Percentiles rank a stretch among this genome's conserved stretches.
Evolutionary conservation across 92 coral and sea anemone species (phyloP).

Genomic region (Blastomussa wellsi): DNA sequence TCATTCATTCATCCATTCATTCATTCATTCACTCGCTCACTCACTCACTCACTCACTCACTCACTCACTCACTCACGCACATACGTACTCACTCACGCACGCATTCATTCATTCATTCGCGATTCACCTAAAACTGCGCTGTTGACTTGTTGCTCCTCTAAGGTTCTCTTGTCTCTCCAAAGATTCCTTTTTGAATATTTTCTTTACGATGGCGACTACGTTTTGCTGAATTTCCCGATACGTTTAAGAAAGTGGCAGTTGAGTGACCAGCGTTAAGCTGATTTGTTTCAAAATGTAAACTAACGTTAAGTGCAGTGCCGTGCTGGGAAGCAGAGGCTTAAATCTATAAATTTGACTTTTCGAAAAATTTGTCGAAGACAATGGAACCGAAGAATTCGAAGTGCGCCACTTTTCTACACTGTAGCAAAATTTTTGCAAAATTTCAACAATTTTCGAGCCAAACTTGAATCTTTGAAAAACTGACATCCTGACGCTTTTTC

Average conservation of each 20-base stretch:
- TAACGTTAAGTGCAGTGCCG: background rate
- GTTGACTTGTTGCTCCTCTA: background rate
- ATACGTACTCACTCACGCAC: background rate
- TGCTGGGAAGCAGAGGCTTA: background rate
- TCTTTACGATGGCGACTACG: background rate
- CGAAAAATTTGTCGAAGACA: background rate
- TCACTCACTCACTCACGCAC: background rate
- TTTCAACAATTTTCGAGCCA: no score
- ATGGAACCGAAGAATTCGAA: background rate
- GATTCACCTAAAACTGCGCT: background rate
- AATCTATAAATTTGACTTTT: background rate
- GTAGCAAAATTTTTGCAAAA: background rate
- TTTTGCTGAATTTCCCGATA: constrained; percentile 3
- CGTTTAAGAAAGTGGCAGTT: background rate
- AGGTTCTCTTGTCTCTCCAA: background rate
- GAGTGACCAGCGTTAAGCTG: background rate
- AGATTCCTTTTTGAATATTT: background rate
- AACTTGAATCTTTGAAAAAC: no score
- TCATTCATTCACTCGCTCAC: background rate
- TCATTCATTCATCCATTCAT: background rate
- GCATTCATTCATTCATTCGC: background rate
- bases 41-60: background rate
- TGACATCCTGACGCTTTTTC: no score
- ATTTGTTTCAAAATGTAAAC: background rate
- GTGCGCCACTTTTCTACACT: background rate